Base-by-base conservation (phyloP, 2,113 vertebrate species). In the Hydrolagus affinis region DNA sequence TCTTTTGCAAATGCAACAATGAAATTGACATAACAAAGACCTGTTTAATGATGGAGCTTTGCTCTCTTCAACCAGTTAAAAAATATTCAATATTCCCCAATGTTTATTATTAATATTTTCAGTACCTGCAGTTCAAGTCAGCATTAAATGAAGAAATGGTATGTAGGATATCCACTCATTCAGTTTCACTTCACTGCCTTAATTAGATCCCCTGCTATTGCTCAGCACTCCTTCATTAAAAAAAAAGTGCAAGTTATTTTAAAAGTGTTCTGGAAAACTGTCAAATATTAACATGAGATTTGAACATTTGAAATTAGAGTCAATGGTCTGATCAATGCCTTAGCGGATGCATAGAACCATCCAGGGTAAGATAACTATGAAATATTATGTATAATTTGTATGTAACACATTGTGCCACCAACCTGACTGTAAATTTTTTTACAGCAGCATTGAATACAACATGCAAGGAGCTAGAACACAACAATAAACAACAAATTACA, bases 191-290 rank as follows among this genome's bases (percentile, higher is more conserved):
- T 66, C 60, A 32, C 78, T 66, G 78, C 60, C 12, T 80, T 66
- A 83, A 83, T 83, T 66, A 32, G 78, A 83, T 68, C 78, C 78
- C 78, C 28, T 83, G 62, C 78, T 68, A 66, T 83, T 83, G 17
- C 15, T 64, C 28, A 66, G 62, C n/a, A 14, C 23, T 68, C 66
- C 78, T 66, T 83, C 21, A 66, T 32, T 32, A 32, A 62, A 64
- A 68, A 60, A 76, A 19, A 66, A 83, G 59, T 60, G 64, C 32
- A 83, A 44, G 44, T 44, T 44, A 44, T 44, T 44, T 44, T 44
- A 44, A 44, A 44, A 44, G 6, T 44, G 2, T 6, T 44, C 44
- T 44, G 44, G 44, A 44, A 44, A 44, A 32, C 78, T 83, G 17
- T 66, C 78, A 83, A 83, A 30, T 62, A 19, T n/a, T 25, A 78